Percentiles rank a stretch among this genome's conserved stretches.
These are phyloP conservation scores for Colletes gigas DNA, from an alignment of 1,140 invertebrate species.

Conservation along the genomic window DNA sequence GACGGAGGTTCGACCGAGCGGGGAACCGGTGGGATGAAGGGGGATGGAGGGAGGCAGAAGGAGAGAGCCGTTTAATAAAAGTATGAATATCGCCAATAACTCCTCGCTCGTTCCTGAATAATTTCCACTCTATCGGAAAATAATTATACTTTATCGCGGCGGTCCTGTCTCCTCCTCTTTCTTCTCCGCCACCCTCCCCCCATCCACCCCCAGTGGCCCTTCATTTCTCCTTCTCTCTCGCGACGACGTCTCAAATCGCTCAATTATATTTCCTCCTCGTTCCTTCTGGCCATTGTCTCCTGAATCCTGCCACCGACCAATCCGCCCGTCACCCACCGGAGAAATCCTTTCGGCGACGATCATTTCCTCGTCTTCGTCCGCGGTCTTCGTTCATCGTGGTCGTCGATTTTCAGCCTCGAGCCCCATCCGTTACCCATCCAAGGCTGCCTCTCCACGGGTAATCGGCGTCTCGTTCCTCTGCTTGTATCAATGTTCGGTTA, in stretches of 20 bases:
- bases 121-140: conserved; percentile 81
- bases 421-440: conserved; percentile 30
- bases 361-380: conserved; percentile 51
- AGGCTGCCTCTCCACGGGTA: conserved; percentile 49
- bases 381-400: conserved; percentile 10
- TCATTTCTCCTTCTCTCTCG: conserved; percentile 58
- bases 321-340: conserved; percentile 48
- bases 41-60: conserved; percentile 56
- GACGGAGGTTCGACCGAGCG: conserved; percentile 5
- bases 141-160: conserved; percentile 80
- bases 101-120: conserved; percentile 78
- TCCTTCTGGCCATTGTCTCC: conserved; percentile 65
- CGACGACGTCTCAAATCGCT: conserved; percentile 75
- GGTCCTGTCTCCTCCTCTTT: conserved; percentile 60
- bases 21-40: conserved; percentile 24
- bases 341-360: conserved; percentile 61
- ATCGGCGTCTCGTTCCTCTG: conserved; percentile 60
- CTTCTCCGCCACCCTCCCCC: conserved; percentile 7
- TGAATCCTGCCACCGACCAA: conserved; percentile 56
- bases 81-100: conserved; percentile 81
- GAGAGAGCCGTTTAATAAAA: conserved; percentile 79
- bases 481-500: conserved; percentile 70
- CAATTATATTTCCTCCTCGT: conserved; percentile 78
- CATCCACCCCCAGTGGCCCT: conserved; percentile 22
- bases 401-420: conserved; percentile 43